These are phyloP conservation scores for Seira ritae DNA, from an alignment of 2,888 invertebrate genomes.

Conservation along the genomic window DNA sequence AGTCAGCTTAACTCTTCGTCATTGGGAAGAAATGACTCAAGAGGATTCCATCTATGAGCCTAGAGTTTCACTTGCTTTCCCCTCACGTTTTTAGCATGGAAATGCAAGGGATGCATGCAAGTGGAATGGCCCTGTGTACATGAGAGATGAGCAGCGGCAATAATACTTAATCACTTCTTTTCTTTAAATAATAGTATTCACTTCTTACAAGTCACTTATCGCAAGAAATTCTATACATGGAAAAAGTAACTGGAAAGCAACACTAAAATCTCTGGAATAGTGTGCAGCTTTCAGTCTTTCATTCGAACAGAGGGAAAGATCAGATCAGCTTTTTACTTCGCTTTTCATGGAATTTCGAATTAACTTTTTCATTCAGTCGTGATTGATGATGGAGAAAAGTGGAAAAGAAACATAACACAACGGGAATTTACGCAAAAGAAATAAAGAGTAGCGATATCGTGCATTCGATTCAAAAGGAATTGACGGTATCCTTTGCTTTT, in stretches of 20 bases:
- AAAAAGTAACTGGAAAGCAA: no score
- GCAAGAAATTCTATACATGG: no score
- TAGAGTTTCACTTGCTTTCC: not conserved
- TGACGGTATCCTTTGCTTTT: no score
- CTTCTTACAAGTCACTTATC: no score
- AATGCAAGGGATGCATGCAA: not conserved
- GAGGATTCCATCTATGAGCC: slow-evolving; percentile 14
- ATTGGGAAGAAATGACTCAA: not conserved
- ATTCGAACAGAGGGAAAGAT: not conserved
- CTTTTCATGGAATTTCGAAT: not conserved
- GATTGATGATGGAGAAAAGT: slow-evolving; percentile 9
- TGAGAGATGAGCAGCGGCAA: no score
- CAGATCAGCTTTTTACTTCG: not conserved
- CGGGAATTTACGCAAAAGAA: not conserved
- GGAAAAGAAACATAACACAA: not conserved
- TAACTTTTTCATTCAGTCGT: not conserved
- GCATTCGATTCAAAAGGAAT: no score
- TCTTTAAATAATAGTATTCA: no score
- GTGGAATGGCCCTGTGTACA: no score
- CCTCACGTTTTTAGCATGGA: not conserved
- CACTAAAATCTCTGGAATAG: no score
- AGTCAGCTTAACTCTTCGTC: slow-evolving; percentile 10
- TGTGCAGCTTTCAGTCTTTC: no score
- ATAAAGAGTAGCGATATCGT: no score
- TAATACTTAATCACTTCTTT: no score